Base-by-base conservation (phyloP, 2,797 vertebrate species). In the Cyprinella venusta region DNA sequence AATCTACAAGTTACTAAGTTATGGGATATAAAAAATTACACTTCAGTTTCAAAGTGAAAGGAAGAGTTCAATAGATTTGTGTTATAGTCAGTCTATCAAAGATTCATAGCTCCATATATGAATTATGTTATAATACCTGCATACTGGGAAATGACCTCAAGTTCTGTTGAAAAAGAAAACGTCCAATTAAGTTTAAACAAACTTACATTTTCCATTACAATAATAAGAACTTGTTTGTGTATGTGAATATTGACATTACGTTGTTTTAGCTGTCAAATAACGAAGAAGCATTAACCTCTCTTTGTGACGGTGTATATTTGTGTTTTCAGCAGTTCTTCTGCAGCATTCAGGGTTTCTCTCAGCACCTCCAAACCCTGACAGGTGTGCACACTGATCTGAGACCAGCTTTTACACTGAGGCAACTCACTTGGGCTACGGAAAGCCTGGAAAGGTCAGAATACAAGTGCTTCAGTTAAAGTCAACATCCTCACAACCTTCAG, bases 91-190 rank as follows among this genome's bases (percentile, higher is more conserved):
- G 30, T 61, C 8, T n/a, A 59, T 16, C 8, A 1, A 38, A 59
- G 36, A 76, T 38, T 15, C 1, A 76, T 19, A 63, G 15, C 19
- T 78, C 3, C 38, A 30, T 26, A 40, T 76, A 15, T 72, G 18
- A 38, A 38, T 36, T 36, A 12, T 72, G 8, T 13, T 59, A 64
- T 16, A 61, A 24, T 92, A 94, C 93, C 92, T 93, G 91, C 82
- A 81, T 92, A 93, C 52, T 87, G 85, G 42, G 88, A 88, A 74
- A 94, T 88, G 88, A 68, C 89, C 63, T 91, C 86, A 54, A 92
- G 86, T 42, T 93, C 94, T 95, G 91, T 59, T 77, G 40, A 54
- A n/a, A 48, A 86, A 5, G 7, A 65, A 5, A 30, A 81, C 3
- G 0, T 16, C 1, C 59, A 6, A 63, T 63, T n/a, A 26, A 63